phyloP scores from a whole-genome alignment of 1,140 invertebrate genomes.

The Drosophila albomicans region DNA sequence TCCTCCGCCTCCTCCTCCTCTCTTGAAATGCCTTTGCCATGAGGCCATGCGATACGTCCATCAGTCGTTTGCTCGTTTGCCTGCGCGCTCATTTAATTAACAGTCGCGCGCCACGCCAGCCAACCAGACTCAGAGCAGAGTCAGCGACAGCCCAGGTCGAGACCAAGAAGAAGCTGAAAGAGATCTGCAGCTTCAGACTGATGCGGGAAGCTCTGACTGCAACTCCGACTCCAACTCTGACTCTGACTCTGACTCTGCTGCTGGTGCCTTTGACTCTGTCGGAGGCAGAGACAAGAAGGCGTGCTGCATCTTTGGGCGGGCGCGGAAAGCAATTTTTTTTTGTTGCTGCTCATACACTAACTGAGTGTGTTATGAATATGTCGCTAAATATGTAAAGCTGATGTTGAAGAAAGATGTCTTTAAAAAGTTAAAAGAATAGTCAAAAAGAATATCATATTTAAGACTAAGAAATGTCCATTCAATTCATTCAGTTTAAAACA shows the following conservation, averaged over 20 bases:
- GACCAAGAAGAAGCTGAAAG: slow-evolving; percentile 12
- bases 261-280: too few species aligned
- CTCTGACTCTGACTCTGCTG: too few species aligned
- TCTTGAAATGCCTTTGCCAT: slow-evolving; percentile 10
- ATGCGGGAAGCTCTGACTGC: slow-evolving; percentile 1
- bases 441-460: too few species aligned
- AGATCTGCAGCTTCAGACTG: slow-evolving; percentile 24
- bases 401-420: neutral
- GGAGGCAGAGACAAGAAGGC: slow-evolving; percentile 57
- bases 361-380: neutral
- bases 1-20: neutral
- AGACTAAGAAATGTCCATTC: too few species aligned
- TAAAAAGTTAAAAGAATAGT: neutral
- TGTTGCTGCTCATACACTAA: neutral
- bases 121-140: slow-evolving; percentile 5
- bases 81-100: slow-evolving; percentile 83
- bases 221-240: too few species aligned
- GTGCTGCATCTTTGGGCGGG: slow-evolving; percentile 59
- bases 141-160: slow-evolving; percentile 22
- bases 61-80: slow-evolving; percentile 83
- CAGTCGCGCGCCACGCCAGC: slow-evolving; percentile 79
- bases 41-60: slow-evolving; percentile 68
- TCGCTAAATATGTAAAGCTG: neutral
- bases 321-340: slow-evolving; percentile 30
- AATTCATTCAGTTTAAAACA: too few species aligned